Percentiles rank a stretch among this genome's conserved stretches.
Evolutionary conservation across 1,140 invertebrate species (phyloP).

Genomic region (Pygmarrhopalites habei): DNA sequence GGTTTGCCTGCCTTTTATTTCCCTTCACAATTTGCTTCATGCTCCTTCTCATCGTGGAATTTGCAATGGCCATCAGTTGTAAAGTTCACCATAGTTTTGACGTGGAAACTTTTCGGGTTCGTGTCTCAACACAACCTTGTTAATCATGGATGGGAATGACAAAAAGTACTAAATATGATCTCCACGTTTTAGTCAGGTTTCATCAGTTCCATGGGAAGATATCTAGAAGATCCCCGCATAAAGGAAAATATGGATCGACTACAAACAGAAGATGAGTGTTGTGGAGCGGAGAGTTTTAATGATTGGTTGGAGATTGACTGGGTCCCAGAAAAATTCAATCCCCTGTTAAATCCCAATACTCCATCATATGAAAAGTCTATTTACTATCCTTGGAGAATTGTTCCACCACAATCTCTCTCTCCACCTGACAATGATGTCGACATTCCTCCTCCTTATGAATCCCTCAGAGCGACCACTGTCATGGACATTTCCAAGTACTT

Average conservation of each 20-base stretch:
- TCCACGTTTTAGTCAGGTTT: background rate
- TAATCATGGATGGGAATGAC: background rate
- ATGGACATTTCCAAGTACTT: background rate
- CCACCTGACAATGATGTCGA: background rate
- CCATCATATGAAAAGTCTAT: background rate
- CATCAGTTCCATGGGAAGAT: background rate
- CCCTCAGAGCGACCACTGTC: background rate
- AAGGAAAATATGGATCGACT: background rate
- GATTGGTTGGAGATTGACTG: conserved; percentile 2
- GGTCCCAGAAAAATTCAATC: background rate
- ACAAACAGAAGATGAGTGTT: background rate
- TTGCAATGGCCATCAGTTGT: background rate
- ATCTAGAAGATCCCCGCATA: background rate
- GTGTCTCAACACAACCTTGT: background rate
- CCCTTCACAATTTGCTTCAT: background rate
- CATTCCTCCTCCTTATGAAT: background rate
- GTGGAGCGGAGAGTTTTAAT: conserved; percentile 1
- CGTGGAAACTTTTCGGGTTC: background rate
- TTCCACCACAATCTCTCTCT: background rate
- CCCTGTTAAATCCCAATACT: background rate
- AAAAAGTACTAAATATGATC: background rate
- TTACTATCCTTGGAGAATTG: conserved; percentile 1
- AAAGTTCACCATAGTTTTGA: background rate
- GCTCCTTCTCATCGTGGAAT: background rate
- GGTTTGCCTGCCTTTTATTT: background rate